Evolutionary conservation across 2,113 vertebrate genomes (phyloP), one percentile per base, ranked within the genome.

Genomic region (Prionailurus viverrinus): DNA sequence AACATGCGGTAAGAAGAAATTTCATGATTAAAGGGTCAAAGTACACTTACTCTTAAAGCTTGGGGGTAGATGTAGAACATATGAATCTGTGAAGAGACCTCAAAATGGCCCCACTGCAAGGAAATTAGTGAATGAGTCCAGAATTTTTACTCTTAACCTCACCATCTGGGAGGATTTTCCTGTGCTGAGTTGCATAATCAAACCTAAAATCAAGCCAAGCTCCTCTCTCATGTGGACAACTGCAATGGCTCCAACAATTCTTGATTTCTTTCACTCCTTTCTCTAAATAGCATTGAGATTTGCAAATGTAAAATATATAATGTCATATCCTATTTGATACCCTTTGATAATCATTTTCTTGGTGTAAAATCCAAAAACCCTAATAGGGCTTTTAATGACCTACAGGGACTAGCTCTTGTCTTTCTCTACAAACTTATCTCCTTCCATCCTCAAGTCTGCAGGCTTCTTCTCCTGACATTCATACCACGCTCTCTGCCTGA

Each of bases 361-460:
- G 84, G 29, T 23, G 25, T 39, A 86, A 81, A 81, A 71, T 29
- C 7, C 13, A 10, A 63, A 89, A 76, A 7, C 29, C 5, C 33
- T 53, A 27, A 23, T 1, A 15, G 55, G 27, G 6, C 27, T 53
- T 71, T 63, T 29, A 78, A 45, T 16, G 18, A 63, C 15, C 39
- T 21, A 0, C 5, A 19, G 4, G 13, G 16, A 19, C 9, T 1
- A 19, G 29, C 12, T 6, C 33, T 2, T 7, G 1, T 4, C 5
- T 69, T 36, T 12, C 33, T 71, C 48, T 90, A 25, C 15, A 41
- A 5, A 48, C 19, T 39, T 3, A 13, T 16, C 25, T 27, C 15
- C 5, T 12, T 23, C 89, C 5, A 29, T 9, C 4, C 25, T 27
- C 45, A 0, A 0, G 13, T 3, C 58, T 68, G 25, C n/a, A 16